Conservation (phyloP, 2,888 invertebrate genomes). For the Lasioglossum vierecki region DNA sequence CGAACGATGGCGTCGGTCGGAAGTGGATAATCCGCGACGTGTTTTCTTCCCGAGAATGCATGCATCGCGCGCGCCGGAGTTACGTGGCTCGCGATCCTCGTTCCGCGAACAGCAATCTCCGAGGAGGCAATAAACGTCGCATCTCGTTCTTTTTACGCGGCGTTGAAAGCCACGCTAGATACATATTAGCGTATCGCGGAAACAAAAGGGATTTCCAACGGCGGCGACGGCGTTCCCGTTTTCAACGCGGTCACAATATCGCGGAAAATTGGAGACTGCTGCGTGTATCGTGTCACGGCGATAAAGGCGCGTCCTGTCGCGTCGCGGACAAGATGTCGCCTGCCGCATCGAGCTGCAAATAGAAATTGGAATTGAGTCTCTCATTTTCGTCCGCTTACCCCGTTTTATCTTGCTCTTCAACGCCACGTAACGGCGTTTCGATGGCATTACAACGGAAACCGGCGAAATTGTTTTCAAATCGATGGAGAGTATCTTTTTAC, state of each 20-base stretch:
- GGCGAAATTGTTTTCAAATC: not conserved
- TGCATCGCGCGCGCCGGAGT: constrained; percentile 20
- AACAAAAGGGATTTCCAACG: constrained; percentile 30
- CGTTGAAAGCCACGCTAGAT: constrained; percentile 27
- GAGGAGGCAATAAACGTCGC: constrained; percentile 54
- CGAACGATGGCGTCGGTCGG: constrained; percentile 14
- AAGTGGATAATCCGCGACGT: constrained; percentile 44
- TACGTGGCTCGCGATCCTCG: not conserved
- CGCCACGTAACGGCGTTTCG: not conserved
- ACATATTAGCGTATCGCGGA: constrained; percentile 37
- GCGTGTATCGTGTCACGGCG: constrained; percentile 27
- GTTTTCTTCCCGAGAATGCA: not conserved
- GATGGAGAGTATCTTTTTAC: not conserved
- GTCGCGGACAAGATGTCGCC: not conserved
- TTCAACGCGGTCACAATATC: constrained; percentile 22
- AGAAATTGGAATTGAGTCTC: constrained; percentile 7
- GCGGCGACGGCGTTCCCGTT: not conserved
- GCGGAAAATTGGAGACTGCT: constrained; percentile 43
- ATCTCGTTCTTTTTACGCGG: constrained; percentile 20
- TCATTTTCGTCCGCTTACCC: constrained; percentile 13
- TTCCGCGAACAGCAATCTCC: constrained; percentile 22
- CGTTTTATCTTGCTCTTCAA: not conserved
- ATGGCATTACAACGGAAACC: not conserved
- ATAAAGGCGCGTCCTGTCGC: constrained; percentile 32
- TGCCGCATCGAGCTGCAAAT: not conserved